A percentile compares a stretch with the other conserved stretches of the same genome.
Conservation (phyloP, 2,113 vertebrate genomes). For the Turdus rufiventris region DNA sequence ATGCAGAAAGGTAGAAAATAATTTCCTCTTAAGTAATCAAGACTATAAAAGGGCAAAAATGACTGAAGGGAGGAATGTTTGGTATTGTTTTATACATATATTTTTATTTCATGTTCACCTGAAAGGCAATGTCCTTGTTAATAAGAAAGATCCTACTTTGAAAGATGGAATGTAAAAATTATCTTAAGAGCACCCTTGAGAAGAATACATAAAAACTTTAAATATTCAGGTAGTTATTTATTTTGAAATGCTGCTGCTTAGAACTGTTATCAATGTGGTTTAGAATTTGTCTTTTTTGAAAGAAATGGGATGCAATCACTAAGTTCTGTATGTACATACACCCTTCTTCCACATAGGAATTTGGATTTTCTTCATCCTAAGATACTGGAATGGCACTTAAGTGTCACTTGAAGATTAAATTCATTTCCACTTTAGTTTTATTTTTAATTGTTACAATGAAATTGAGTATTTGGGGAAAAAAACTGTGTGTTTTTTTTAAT, state of each 20-base stretch:
- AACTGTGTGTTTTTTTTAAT: accelerated
- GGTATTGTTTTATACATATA: neutral
- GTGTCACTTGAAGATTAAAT: neutral
- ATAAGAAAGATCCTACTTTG: neutral
- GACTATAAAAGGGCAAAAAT: neutral
- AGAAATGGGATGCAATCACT: neutral
- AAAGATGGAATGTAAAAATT: neutral
- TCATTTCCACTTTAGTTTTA: neutral
- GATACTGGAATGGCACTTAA: neutral
- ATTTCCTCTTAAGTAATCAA: neutral
- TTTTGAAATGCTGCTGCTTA: neutral
- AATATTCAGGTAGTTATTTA: neutral
- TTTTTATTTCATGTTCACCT: neutral
- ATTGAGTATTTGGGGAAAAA: neutral
- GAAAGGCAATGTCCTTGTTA: neutral
- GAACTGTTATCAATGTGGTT: neutral
- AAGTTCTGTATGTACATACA: neutral
- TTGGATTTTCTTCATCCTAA: neutral
- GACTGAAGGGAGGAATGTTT: neutral
- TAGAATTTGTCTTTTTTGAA: neutral
- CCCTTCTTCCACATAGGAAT: neutral
- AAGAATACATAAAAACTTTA: neutral
- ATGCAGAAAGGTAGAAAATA: neutral
- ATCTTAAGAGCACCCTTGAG: neutral
- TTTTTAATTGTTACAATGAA: neutral